phyloP scores from a whole-genome alignment of 2,888 invertebrate genomes.

The Eupithecia vulgata region DNA sequence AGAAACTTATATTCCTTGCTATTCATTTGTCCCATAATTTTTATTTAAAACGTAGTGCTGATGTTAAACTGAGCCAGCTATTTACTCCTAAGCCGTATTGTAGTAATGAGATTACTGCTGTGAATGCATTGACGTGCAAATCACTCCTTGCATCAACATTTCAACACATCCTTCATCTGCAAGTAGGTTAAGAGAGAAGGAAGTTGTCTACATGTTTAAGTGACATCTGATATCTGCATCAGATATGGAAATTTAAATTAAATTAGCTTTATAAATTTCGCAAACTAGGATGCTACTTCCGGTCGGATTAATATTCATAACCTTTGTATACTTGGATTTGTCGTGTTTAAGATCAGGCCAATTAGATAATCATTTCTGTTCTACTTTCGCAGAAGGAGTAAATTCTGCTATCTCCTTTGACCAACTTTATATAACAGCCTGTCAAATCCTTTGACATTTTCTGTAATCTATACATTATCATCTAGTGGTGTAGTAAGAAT shows the following conservation, averaged over 20 bases:
- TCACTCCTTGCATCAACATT: conserved; percentile 16
- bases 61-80: background rate
- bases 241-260: conserved; percentile 21
- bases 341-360: background rate
- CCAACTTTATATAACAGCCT: background rate
- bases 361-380: conserved; percentile 9
- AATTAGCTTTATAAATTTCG: conserved; percentile 8
- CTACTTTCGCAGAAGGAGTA: background rate
- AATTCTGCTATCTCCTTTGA: background rate
- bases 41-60: background rate
- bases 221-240: conserved; percentile 17
- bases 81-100: background rate
- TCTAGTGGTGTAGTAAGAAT: background rate
- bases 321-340: conserved; percentile 4
- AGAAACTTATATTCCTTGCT: background rate
- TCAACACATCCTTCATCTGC: conserved; percentile 16
- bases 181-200: conserved; percentile 20
- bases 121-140: conserved; percentile 19
- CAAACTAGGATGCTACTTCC: conserved; percentile 14
- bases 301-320: conserved; percentile 12
- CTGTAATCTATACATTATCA: background rate
- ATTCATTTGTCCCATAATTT: background rate
- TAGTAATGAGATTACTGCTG: conserved; percentile 15
- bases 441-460: background rate
- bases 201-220: conserved; percentile 9